Percentiles rank a stretch among this genome's conserved stretches.
Conservation (phyloP, 2,113 vertebrate genomes). For the Gymnorhina tibicen region DNA sequence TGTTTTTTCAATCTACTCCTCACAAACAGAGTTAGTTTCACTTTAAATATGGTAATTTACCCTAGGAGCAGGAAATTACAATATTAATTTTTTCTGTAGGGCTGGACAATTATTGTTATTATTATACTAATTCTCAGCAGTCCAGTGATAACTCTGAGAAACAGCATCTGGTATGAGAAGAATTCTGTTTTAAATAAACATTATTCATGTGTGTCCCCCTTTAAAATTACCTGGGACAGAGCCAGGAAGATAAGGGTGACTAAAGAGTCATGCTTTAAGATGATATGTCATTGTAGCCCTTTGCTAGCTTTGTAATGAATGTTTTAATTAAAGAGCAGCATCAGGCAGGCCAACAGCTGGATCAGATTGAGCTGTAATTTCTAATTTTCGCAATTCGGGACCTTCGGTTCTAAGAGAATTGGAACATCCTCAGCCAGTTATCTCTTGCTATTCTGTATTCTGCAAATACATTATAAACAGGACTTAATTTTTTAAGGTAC, state of each 20-base stretch:
- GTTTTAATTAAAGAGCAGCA: constrained; percentile 18
- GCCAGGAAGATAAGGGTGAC: not conserved
- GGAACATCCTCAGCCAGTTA: not conserved
- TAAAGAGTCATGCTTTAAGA: not conserved
- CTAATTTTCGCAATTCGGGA: not conserved
- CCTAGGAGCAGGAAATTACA: not conserved
- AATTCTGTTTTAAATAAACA: not conserved
- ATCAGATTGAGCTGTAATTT: not conserved
- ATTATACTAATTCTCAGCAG: not conserved
- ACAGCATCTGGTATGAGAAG: not conserved
- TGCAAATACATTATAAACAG: not conserved
- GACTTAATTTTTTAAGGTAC: not conserved
- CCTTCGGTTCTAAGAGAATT: not conserved
- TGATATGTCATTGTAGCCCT: not conserved
- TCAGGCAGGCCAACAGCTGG: not conserved
- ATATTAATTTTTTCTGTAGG: not conserved
- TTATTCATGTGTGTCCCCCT: not conserved
- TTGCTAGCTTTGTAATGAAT: not conserved
- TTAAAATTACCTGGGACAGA: not conserved
- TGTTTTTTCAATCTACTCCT: not conserved
- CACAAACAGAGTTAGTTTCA: not conserved
- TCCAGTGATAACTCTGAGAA: not conserved
- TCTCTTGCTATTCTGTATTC: not conserved
- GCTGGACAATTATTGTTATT: not conserved
- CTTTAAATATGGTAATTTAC: not conserved